Base-by-base conservation (phyloP, 2,797 vertebrate genomes). In the Anisognathus igniventris region DNA sequence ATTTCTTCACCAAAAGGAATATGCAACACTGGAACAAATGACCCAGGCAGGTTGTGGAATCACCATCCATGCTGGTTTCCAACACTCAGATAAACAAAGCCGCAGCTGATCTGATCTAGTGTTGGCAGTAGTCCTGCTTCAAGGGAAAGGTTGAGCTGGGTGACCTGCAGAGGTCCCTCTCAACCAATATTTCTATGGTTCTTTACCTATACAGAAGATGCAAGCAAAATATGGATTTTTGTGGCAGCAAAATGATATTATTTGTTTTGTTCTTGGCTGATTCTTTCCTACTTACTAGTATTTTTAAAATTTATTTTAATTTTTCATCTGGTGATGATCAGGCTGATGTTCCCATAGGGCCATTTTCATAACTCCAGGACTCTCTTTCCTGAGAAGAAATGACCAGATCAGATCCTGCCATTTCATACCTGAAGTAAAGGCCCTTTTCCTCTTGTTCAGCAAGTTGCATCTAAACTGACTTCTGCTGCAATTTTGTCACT, bases 161-260 rank as follows among this genome's bases (percentile, higher is more conserved):
- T 92, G 92, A 92, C 95, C 94, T 96, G 91, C 87, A 96, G 96
- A 96, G 92, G 96, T 94, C 95, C 92, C 92, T 96, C 92, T 96
- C 92, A 95, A 94, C 89, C 91, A 95, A 39, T 82, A 70, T 76
- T 96, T 95, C 93, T 39, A 1, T 57, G 6, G 60, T 74, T 74
- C 57, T 57, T 89, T 65, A 82, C 81, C 81, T 80, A 37, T 25
- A 40, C 4, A 40, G 19, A 54, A 86, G 50, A 61, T 27, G 27
- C 9, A 39, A 88, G 44, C 7, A 65, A 82, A 90, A 51, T 31
- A 35, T 0, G 0, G 6, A 45, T 60, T 56, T 85, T 56, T 61
- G 37, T n/a, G 20, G 40, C 31, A 76, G 45, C 8, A 74, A 67
- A 73, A 57, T 54, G 0, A 9, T 62, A 19, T 17, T 35, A 6